These are phyloP conservation scores for Apodemus sylvaticus DNA, from an alignment of 2,113 vertebrate species.

Conservation along the genomic window DNA sequence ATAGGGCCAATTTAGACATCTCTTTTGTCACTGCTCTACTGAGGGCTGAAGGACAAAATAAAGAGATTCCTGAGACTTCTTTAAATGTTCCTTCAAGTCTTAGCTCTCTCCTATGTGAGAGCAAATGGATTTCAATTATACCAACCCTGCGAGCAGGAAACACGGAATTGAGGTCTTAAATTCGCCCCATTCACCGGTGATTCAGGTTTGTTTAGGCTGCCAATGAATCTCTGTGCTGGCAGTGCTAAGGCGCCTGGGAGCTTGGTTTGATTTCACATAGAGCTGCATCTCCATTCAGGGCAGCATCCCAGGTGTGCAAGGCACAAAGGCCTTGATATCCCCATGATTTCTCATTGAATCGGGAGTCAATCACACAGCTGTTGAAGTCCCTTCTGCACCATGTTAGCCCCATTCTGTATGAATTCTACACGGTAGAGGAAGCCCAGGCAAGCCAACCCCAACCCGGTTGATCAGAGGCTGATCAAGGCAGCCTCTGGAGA, in stretches of 20 bases:
- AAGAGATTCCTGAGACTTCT: conserved; percentile 37
- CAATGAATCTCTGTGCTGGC: conserved; percentile 13
- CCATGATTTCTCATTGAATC: conserved; percentile 70
- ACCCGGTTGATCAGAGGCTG: not conserved
- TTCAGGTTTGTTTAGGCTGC: conserved; percentile 56
- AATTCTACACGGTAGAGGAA: fast-evolving
- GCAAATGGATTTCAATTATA: conserved; percentile 59
- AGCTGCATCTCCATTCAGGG: conserved; percentile 46
- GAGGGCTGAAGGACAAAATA: not conserved
- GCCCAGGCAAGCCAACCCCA: not conserved
- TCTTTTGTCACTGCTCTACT: not conserved
- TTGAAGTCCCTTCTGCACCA: not conserved
- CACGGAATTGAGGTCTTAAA: conserved; percentile 42
- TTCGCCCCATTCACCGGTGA: conserved; percentile 64
- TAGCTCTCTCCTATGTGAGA: conserved; percentile 42
- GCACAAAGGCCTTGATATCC: conserved; percentile 56
- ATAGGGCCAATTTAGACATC: conserved; percentile 31
- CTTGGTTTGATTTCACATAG: conserved; percentile 48
- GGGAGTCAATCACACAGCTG: not conserved
- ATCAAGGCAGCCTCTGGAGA: not conserved
- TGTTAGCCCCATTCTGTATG: not conserved
- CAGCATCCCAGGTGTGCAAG: conserved; percentile 67
- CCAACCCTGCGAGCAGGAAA: not conserved
- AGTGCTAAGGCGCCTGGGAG: not conserved
- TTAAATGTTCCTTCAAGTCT: conserved; percentile 32